Percentiles rank a stretch among this genome's conserved stretches.
Evolutionary conservation across 2,888 invertebrate species (phyloP).

Genomic region (Acanthosepion pharaonis): DNA sequence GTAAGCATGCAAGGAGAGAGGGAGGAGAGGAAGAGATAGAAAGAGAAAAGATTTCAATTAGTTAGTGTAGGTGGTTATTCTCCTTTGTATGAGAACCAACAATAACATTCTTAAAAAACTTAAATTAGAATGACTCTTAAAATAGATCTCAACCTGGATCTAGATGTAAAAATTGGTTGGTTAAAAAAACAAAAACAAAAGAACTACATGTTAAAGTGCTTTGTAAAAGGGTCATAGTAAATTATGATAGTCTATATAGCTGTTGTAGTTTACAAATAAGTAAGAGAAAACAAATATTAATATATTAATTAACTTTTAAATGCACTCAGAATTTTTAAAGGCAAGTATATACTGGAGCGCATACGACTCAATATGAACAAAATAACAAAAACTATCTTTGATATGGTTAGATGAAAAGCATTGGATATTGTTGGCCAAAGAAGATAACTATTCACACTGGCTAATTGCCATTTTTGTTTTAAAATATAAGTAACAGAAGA

Average conservation of each 20-base stretch:
- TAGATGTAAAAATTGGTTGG: not conserved
- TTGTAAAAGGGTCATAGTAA: not conserved
- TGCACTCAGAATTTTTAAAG: not conserved
- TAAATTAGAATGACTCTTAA: not conserved
- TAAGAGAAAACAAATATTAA: not conserved
- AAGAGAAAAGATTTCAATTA: not conserved
- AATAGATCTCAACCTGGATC: not conserved
- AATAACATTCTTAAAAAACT: not conserved
- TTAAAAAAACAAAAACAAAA: not conserved
- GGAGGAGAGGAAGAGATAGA: not conserved
- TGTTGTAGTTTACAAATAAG: not conserved
- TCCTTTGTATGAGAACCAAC: not conserved
- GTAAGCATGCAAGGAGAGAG: not conserved
- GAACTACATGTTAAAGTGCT: not conserved
- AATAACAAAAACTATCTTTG: not conserved
- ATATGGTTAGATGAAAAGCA: not conserved
- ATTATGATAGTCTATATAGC: not conserved
- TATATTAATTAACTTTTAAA: not conserved
- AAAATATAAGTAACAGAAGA: not conserved
- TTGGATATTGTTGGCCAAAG: not conserved
- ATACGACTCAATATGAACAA: not conserved
- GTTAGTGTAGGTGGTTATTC: not conserved
- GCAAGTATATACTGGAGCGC: not conserved
- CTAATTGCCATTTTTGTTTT: not conserved
- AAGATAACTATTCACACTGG: not conserved